Evolutionary conservation across 1,140 invertebrate genomes (phyloP), one percentile per base, ranked within the genome.

Genomic region (Steinernema khuongi): DNA sequence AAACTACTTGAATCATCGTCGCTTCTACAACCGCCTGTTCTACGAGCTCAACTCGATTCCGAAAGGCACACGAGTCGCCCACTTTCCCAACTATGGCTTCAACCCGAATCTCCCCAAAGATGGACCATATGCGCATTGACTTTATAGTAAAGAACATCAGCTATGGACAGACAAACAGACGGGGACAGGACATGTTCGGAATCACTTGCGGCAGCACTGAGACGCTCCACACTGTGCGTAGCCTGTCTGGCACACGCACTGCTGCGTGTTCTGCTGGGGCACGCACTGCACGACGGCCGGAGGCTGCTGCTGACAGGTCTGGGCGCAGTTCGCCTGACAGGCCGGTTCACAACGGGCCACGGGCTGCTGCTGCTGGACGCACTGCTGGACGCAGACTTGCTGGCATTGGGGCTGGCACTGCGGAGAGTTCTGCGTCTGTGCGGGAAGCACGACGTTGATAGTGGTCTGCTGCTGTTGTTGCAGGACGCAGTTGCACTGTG

Each of bases 401-500:
- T 60, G 50, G 22, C 50, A 60, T 22, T 60, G 50, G 22, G 50
- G 50, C 4, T 17, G 50, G 22, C 50, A 60, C 22, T 60, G 50
- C 11, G 50, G 14, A 4, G 50, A 17, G 50, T 60, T 60, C 50
- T 60, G 50, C 14, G 50, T 60, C 50, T 60, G 50, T 4, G 50
- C 14, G 26, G 50, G 50, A 4, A 60, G 50, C 50, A 60, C 22
- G 14, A 60, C 50, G 50, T 60, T 60, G 50, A 60, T 60, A 14
- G 50, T 60, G 4, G 50, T 14, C 22, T 60, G 11, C 19, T 60
- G 50, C 50, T 60, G 50, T 22, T 60, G 50, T 22, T 14, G 7
- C 14, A 22, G 50, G 26, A 22, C 50, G 50, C 50, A 60, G 50
- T 60, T 60, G 22, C 50, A 60, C 50, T 60, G 50, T n/a, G 50